Evolutionary conservation across 2,888 invertebrate species (phyloP).

Genomic region (Scelioninae gen. 1): DNA sequence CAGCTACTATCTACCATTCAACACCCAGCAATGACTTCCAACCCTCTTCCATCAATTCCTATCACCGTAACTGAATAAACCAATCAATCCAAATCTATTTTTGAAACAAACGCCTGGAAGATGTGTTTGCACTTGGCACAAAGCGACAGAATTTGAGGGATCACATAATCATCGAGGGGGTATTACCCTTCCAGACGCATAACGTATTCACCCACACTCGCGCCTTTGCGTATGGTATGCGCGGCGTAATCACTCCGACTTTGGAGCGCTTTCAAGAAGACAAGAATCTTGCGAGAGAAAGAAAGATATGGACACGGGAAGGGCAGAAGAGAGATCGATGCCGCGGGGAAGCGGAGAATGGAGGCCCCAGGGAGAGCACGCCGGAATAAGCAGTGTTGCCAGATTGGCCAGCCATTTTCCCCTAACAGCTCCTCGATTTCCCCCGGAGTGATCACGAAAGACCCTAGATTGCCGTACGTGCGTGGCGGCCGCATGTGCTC

Average conservation of each 20-base stretch:
- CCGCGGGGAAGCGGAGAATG: slow-evolving; percentile 42
- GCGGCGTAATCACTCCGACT: slow-evolving; percentile 68
- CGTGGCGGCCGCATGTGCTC: slow-evolving; percentile 44
- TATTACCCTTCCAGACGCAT: slow-evolving; percentile 64
- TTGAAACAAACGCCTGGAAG: neutral
- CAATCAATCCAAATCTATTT: no score
- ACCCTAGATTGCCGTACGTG: slow-evolving; percentile 45
- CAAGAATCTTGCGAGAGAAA: slow-evolving; percentile 61
- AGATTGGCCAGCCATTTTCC: slow-evolving; percentile 54
- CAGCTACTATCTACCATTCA: no score
- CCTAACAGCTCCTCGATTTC: slow-evolving; percentile 47
- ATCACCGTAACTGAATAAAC: no score
- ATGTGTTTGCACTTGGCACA: slow-evolving; percentile 35
- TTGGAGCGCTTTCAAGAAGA: slow-evolving; percentile 67
- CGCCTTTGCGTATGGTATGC: slow-evolving; percentile 54
- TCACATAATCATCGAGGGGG: slow-evolving; percentile 64
- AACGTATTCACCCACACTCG: slow-evolving; percentile 68
- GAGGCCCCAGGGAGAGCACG: slow-evolving; percentile 64
- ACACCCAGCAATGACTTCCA: no score
- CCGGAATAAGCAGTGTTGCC: slow-evolving; percentile 64
- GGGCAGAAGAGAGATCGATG: slow-evolving; percentile 15
- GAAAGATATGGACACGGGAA: slow-evolving; percentile 57
- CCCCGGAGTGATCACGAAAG: slow-evolving; percentile 54
- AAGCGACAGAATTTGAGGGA: slow-evolving; percentile 60
- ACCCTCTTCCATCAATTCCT: no score